phyloP scores from a whole-genome alignment of 1,140 invertebrate genomes.

The Scaptomyza graminum region DNA sequence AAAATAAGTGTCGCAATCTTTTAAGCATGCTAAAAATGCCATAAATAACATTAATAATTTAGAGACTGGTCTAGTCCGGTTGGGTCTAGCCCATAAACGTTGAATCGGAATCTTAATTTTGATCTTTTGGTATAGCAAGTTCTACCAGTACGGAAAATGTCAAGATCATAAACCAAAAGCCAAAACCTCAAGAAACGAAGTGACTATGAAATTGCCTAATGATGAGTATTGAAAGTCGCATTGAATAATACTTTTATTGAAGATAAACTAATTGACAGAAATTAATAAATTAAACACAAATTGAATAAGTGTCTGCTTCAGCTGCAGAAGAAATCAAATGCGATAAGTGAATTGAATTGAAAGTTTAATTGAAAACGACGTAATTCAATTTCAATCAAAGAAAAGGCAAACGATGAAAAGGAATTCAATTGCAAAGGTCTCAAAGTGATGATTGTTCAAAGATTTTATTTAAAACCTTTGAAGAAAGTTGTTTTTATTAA shows the following conservation, averaged over 20 bases:
- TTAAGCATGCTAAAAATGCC: neutral
- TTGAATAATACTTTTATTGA: neutral
- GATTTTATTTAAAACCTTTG: neutral
- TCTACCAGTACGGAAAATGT: conserved; percentile 69
- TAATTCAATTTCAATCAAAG: neutral
- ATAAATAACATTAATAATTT: conserved; percentile 63
- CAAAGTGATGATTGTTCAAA: conserved; percentile 7
- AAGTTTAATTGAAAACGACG: neutral
- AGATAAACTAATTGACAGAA: neutral
- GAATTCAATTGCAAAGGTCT: neutral
- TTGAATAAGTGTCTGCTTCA: neutral
- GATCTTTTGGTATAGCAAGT: conserved; percentile 56
- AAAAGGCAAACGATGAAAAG: neutral
- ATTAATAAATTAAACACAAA: neutral
- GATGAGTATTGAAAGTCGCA: conserved; percentile 1
- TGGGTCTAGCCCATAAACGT: conserved; percentile 13
- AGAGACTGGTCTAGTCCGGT: conserved; percentile 50
- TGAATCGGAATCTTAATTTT: conserved; percentile 35
- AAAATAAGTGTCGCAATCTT: no score
- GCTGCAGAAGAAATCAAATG: neutral
- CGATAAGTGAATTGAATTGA: conserved; percentile 1
- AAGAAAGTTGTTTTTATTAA: neutral
- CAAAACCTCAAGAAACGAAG: conserved; percentile 7
- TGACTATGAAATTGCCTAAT: neutral
- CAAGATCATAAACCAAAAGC: conserved; percentile 70